A percentile compares a stretch with the other conserved stretches of the same genome.
Conservation (phyloP, 2,113 vertebrate genomes). For the Tyto alba region DNA sequence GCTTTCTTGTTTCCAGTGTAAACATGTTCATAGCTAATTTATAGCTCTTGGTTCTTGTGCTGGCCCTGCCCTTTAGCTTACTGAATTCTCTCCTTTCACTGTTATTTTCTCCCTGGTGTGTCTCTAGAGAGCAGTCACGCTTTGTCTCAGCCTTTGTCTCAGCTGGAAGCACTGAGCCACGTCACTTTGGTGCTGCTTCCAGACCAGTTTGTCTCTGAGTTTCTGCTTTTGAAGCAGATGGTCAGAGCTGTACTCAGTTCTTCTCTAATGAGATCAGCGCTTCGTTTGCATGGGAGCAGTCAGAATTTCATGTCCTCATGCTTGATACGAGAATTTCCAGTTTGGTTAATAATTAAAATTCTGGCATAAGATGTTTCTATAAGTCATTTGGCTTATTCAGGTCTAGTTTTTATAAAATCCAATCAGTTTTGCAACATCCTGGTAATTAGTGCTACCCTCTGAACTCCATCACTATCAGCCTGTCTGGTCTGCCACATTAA, state of each 20-base stretch:
- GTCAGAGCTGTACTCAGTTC: background rate
- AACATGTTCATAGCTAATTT: rapidly evolving
- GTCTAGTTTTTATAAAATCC: background rate
- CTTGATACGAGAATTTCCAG: background rate
- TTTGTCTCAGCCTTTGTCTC: background rate
- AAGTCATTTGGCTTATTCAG: background rate
- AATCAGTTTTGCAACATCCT: background rate
- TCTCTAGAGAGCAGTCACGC: background rate
- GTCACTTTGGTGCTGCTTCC: background rate
- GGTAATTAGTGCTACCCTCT: background rate
- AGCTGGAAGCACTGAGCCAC: background rate
- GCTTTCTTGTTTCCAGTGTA: background rate
- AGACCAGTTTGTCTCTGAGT: too few species aligned
- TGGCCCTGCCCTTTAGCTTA: background rate
- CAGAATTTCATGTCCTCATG: background rate
- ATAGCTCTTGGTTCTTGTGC: background rate
- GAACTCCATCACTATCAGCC: rapidly evolving
- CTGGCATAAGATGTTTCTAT: background rate
- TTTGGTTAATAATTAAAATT: background rate
- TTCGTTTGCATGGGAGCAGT: background rate
- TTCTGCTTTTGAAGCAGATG: background rate
- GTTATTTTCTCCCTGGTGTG: background rate
- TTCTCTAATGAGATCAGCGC: background rate
- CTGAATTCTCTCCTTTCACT: background rate
- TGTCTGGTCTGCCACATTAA: background rate